Evolutionary conservation across 2,797 vertebrate species (phyloP).

Genomic region (Propithecus deckenii): DNA sequence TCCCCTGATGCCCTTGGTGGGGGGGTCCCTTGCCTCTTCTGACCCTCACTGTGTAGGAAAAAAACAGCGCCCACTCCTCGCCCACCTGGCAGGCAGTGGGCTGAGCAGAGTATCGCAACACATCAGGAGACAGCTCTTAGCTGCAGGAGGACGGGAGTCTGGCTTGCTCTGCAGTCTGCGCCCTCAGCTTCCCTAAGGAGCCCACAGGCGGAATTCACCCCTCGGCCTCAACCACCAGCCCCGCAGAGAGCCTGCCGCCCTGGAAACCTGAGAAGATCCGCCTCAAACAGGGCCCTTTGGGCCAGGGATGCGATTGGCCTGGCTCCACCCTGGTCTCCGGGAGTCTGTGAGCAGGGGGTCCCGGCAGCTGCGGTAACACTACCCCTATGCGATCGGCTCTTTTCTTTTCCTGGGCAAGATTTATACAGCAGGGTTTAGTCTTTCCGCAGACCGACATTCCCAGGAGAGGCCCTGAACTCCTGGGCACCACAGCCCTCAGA

Average conservation of each 20-base stretch:
- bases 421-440: slow-evolving; percentile 52
- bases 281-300: neutral
- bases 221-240: too few relatives aligned
- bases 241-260: neutral
- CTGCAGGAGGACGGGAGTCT: neutral
- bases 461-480: neutral
- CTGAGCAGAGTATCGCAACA: neutral
- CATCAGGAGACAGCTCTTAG: slow-evolving; percentile 22
- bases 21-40: neutral
- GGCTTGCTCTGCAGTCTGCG: slow-evolving; percentile 16
- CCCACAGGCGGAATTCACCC: neutral
- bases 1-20: neutral
- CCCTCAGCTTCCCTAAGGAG: slow-evolving; percentile 5
- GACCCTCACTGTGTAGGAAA: neutral
- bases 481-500: neutral
- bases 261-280: slow-evolving; percentile 39
- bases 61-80: neutral
- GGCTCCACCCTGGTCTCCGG: slow-evolving; percentile 24
- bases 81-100: neutral
- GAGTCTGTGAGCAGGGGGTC: neutral
- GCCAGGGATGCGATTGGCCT: neutral
- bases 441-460: slow-evolving; percentile 3
- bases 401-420: slow-evolving; percentile 61
- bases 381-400: slow-evolving; percentile 4
- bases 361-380: slow-evolving; percentile 53